Conservation (phyloP, 2,797 vertebrate species). For the Tokudaia tokunoshimensis region DNA sequence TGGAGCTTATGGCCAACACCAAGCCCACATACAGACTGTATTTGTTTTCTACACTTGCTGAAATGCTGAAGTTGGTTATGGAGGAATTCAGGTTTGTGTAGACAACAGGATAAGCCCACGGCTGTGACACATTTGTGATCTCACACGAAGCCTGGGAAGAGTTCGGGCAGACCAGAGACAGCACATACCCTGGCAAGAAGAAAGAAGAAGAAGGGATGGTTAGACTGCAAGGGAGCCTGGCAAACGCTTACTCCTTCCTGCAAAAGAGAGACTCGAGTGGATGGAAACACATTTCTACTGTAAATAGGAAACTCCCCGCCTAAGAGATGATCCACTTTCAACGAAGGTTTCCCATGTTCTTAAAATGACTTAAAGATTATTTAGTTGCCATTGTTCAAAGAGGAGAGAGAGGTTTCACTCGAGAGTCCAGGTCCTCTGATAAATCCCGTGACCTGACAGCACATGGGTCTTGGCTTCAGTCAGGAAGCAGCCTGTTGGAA, state of each 20-base stretch:
- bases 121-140: constrained; percentile 85
- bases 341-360: neutral
- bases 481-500: neutral
- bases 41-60: constrained; percentile 78
- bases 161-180: constrained; percentile 83
- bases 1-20: constrained; percentile 87
- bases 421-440: neutral
- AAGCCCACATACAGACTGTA: constrained; percentile 88
- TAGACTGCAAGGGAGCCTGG: neutral
- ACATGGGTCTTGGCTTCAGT: neutral
- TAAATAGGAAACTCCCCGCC: neutral
- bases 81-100: constrained; percentile 67
- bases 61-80: constrained; percentile 75
- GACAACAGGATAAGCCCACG: constrained; percentile 28
- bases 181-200: constrained; percentile 82
- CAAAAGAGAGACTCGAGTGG: neutral
- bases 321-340: neutral
- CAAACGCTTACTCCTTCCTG: neutral
- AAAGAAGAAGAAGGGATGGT: constrained; percentile 39
- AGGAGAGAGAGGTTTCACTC: neutral
- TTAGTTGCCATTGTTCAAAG: constrained; percentile 7
- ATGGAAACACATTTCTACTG: neutral
- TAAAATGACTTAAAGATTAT: neutral
- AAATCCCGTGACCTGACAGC: neutral
- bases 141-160: constrained; percentile 86